phyloP scores from a whole-genome alignment of 2,888 invertebrate genomes.

The Dicycla oo region DNA sequence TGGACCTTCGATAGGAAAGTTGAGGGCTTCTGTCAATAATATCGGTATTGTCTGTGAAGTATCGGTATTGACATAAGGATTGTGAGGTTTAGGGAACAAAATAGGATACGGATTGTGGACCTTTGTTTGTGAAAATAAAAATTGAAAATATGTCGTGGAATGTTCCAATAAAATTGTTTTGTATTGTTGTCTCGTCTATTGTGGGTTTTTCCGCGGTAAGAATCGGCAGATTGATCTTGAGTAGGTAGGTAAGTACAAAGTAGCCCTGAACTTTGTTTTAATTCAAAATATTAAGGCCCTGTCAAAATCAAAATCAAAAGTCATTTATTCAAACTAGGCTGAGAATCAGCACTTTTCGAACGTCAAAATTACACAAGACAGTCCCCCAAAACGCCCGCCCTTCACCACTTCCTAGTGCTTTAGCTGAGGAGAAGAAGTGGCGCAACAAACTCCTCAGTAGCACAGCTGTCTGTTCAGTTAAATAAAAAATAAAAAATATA shows the following conservation, averaged over 20 bases:
- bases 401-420: no score
- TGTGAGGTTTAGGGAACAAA: slow-evolving; percentile 40
- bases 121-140: slow-evolving; percentile 29
- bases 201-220: not conserved
- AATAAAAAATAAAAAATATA: no score
- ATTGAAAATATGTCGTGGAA: slow-evolving; percentile 20
- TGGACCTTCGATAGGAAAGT: slow-evolving; percentile 35
- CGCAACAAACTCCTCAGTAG: no score
- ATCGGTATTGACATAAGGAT: slow-evolving; percentile 52
- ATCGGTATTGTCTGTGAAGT: slow-evolving; percentile 46
- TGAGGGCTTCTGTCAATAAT: slow-evolving; percentile 52
- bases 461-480: no score
- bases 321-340: no score
- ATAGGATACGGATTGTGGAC: slow-evolving; percentile 46
- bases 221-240: not conserved
- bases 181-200: slow-evolving; percentile 18
- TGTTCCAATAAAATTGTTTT: slow-evolving; percentile 32
- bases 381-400: no score
- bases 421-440: no score
- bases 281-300: not conserved
- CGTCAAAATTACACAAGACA: no score
- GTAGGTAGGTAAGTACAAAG: not conserved
- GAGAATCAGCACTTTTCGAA: no score
- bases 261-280: not conserved
- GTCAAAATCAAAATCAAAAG: no score